phyloP scores from a whole-genome alignment of 1,140 invertebrate species.

The Drosophila dunni region DNA sequence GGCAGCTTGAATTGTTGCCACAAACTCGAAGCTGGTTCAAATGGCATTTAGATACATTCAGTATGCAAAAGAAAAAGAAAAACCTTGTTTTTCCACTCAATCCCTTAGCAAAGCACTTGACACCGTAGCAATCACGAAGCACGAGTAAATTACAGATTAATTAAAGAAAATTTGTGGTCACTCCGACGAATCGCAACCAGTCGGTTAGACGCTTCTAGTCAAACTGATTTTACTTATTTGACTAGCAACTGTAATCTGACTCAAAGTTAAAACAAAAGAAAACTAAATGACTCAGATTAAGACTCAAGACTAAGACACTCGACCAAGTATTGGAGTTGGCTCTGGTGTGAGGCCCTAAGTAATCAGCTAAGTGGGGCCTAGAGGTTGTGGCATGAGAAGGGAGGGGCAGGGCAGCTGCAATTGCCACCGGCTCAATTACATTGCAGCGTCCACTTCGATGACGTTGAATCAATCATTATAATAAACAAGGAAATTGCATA shows the following conservation, averaged over 20 bases:
- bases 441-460: slow-evolving; percentile 24
- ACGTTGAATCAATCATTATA: slow-evolving; percentile 12
- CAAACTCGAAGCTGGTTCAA: slow-evolving; percentile 4
- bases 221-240: slow-evolving; percentile 46
- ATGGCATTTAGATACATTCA: slow-evolving; percentile 15
- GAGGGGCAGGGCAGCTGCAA: not conserved
- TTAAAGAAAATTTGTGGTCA: not conserved
- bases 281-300: not conserved
- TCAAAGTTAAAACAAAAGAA: slow-evolving; percentile 15
- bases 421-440: slow-evolving; percentile 27
- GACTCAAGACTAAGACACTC: not conserved
- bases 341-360: too few species aligned
- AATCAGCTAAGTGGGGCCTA: not conserved
- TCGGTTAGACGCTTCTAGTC: slow-evolving; percentile 46
- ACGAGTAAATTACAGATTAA: not conserved
- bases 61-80: not conserved
- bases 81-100: slow-evolving; percentile 11
- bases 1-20: slow-evolving; percentile 7
- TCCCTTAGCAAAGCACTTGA: slow-evolving; percentile 3
- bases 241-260: slow-evolving; percentile 14
- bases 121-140: not conserved
- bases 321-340: slow-evolving; percentile 1
- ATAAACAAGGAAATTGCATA: slow-evolving; percentile 36
- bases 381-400: not conserved
- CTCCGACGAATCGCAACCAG: slow-evolving; percentile 48